These are phyloP conservation scores for Orycteropus afer DNA, from an alignment of 2,113 vertebrate genomes.

Conservation along the genomic window DNA sequence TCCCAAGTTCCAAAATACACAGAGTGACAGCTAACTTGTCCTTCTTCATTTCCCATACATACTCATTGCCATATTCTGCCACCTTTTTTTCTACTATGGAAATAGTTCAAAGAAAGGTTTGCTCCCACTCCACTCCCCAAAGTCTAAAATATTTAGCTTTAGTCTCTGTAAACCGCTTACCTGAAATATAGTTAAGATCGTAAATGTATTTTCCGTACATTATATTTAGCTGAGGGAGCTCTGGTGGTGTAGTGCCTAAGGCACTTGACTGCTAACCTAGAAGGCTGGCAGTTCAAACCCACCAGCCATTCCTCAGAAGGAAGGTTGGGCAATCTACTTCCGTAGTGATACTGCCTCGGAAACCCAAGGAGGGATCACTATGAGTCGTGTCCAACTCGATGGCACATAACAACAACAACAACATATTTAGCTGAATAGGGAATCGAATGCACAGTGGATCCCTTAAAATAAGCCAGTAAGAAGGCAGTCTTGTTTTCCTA, in stretches of 20 bases:
- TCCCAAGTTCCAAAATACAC: background rate
- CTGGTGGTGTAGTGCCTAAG: too few species aligned
- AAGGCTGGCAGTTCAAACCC: too few species aligned
- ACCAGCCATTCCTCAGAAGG: too few species aligned
- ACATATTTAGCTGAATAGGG: constrained; percentile 35
- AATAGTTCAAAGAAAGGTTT: background rate
- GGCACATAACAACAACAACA: too few species aligned
- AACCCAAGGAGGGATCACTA: too few species aligned
- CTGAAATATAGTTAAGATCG: background rate
- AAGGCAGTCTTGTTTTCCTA: background rate
- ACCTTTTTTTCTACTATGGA: background rate
- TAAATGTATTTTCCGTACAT: background rate
- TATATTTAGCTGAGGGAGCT: constrained; percentile 53
- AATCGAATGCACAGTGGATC: background rate
- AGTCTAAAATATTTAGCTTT: constrained; percentile 45
- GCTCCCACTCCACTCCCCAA: background rate
- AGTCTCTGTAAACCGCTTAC: constrained; percentile 8
- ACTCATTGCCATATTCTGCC: background rate
- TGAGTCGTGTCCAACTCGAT: too few species aligned
- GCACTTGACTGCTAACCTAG: too few species aligned
- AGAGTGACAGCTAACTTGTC: background rate
- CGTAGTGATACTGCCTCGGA: too few species aligned
- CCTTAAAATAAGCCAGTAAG: constrained; percentile 48
- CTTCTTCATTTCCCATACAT: background rate
- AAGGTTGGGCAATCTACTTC: too few species aligned